These are phyloP conservation scores for Chanos chanos DNA, from an alignment of 2,797 vertebrate species.

Conservation along the genomic window DNA sequence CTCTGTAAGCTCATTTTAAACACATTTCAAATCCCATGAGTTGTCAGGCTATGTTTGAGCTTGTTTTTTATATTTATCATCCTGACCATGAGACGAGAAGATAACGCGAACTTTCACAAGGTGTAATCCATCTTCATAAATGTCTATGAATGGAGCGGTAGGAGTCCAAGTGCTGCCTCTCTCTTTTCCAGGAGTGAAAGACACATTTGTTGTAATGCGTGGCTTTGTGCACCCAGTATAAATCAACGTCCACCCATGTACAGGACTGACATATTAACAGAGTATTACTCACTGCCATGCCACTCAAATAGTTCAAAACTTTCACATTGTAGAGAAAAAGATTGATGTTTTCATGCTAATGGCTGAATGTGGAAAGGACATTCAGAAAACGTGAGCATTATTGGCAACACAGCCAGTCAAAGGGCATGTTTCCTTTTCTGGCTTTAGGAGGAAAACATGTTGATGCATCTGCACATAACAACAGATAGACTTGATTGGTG, in stretches of 20 bases:
- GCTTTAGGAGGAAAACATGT: too few species aligned
- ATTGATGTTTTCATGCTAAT: constrained; percentile 51
- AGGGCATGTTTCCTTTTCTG: too few species aligned
- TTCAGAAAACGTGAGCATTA: constrained; percentile 19
- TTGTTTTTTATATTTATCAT: constrained; percentile 62
- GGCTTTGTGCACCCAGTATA: constrained; percentile 66
- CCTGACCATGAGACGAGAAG: constrained; percentile 58
- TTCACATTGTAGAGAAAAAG: constrained; percentile 49
- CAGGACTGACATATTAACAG: constrained; percentile 53
- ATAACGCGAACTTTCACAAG: constrained; percentile 58
- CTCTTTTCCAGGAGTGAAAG: too few species aligned
- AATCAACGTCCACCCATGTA: constrained; percentile 68
- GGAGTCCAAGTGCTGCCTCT: too few species aligned
- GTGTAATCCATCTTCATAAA: constrained; percentile 63
- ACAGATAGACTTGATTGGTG: background rate
- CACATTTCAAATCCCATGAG: background rate
- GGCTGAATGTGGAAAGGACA: background rate
- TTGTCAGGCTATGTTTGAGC: constrained; percentile 49
- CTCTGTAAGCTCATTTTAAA: background rate
- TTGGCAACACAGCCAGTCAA: background rate
- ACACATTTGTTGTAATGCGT: constrained; percentile 31
- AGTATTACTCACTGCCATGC: constrained; percentile 39
- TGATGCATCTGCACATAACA: too few species aligned
- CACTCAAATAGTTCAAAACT: constrained; percentile 47
- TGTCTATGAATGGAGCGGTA: constrained; percentile 55